Evolutionary conservation across 2,797 vertebrate genomes (phyloP).

Genomic region (Coracias cyanogaster): DNA sequence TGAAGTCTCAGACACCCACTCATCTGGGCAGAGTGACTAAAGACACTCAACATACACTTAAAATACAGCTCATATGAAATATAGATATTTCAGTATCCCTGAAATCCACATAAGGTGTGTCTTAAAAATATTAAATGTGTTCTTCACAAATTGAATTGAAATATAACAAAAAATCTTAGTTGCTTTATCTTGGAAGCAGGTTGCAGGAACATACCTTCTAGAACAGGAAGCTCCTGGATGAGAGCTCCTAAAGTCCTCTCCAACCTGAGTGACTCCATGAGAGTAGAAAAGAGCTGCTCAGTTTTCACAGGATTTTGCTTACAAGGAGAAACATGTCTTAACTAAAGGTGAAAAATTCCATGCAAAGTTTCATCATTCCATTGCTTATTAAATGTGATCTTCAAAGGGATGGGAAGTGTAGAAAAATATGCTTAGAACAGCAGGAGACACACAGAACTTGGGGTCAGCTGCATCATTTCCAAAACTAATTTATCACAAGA

Average conservation of each 20-base stretch:
- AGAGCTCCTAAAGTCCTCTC: background rate
- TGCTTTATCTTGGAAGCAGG: background rate
- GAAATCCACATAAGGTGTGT: background rate
- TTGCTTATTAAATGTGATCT: background rate
- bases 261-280: background rate
- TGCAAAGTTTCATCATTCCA: background rate
- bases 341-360: background rate
- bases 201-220: background rate
- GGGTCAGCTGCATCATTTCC: background rate
- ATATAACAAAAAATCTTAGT: background rate
- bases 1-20: background rate
- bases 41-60: background rate
- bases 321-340: background rate
- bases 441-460: background rate
- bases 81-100: background rate
- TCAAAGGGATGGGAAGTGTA: accelerated
- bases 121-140: background rate
- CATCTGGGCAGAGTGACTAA: background rate
- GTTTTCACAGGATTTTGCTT: background rate
- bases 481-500: background rate
- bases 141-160: background rate
- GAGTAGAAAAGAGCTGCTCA: background rate
- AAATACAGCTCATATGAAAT: background rate
- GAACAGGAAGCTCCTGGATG: background rate
- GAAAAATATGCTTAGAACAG: background rate